These are phyloP conservation scores for Apolygus lucorum DNA, from an alignment of 1,140 invertebrate species.

Conservation along the genomic window DNA sequence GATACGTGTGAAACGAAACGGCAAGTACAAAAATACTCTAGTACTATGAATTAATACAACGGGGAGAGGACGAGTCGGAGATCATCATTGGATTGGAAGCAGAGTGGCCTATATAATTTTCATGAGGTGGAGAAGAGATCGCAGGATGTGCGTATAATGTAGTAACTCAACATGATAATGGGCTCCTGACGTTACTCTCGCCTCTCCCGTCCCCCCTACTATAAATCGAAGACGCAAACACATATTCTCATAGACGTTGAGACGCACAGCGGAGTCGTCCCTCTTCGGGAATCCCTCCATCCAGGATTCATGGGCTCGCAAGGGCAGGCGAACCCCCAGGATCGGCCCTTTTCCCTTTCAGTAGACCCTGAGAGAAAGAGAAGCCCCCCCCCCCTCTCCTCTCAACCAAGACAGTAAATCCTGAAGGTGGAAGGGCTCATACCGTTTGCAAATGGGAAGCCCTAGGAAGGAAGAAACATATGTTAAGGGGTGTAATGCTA, in stretches of 20 bases:
- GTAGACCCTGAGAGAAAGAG: background rate
- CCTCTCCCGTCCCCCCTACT: background rate
- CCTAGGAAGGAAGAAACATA: background rate
- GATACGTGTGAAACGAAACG: too few species aligned
- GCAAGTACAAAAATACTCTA: too few species aligned
- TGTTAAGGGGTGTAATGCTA: slow-evolving; percentile 12
- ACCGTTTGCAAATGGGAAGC: background rate
- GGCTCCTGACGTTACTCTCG: too few species aligned
- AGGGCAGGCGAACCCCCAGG: background rate
- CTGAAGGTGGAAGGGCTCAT: background rate
- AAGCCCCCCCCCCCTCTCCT: background rate
- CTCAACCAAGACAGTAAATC: background rate
- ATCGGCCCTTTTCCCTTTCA: background rate
- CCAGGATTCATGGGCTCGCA: background rate
- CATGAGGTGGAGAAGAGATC: too few species aligned
- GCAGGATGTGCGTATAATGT: too few species aligned
- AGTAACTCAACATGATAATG: too few species aligned
- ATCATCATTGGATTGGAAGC: too few species aligned
- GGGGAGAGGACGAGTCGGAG: too few species aligned
- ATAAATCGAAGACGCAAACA: background rate
- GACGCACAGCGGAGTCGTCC: background rate
- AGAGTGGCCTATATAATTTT: too few species aligned
- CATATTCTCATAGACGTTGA: background rate
- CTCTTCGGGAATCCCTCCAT: background rate
- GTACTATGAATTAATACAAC: too few species aligned